Conservation (phyloP, 2,797 vertebrate species). For the Sandelia bainsii region DNA sequence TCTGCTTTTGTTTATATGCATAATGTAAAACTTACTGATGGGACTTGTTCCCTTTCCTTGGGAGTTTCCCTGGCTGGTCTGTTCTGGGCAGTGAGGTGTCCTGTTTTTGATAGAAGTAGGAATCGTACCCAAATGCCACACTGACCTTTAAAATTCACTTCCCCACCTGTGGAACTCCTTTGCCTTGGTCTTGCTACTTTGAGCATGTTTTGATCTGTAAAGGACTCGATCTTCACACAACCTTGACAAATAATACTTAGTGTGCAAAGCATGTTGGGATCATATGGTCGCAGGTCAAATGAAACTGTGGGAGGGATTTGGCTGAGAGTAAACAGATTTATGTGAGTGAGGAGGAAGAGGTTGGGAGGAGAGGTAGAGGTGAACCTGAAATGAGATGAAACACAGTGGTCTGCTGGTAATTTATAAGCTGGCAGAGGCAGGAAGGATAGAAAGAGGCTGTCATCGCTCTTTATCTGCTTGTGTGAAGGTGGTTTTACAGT, state of each 20-base stretch:
- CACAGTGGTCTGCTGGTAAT: constrained; percentile 40
- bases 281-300: constrained; percentile 7
- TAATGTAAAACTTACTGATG: constrained; percentile 36
- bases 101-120: constrained; percentile 24
- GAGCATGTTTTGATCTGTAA: background rate
- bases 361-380: constrained; percentile 1
- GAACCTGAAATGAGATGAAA: constrained; percentile 19
- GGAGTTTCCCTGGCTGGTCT: constrained; percentile 42
- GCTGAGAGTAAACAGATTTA: constrained; percentile 43
- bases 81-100: background rate
- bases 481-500: constrained; percentile 54
- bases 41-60: constrained; percentile 29
- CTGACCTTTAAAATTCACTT: constrained; percentile 16
- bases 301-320: constrained; percentile 21
- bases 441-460: constrained; percentile 43
- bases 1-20: constrained; percentile 47
- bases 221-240: background rate
- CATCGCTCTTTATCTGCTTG: constrained; percentile 50
- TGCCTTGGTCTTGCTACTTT: background rate
- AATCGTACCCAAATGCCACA: constrained; percentile 17
- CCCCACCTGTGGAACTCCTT: background rate
- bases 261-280: background rate
- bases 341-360: constrained; percentile 11
- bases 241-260: background rate
- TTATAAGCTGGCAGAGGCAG: constrained; percentile 46